Base-by-base conservation (phyloP, 2,888 invertebrate genomes). In the Dyspetes luteomarginatus region DNA sequence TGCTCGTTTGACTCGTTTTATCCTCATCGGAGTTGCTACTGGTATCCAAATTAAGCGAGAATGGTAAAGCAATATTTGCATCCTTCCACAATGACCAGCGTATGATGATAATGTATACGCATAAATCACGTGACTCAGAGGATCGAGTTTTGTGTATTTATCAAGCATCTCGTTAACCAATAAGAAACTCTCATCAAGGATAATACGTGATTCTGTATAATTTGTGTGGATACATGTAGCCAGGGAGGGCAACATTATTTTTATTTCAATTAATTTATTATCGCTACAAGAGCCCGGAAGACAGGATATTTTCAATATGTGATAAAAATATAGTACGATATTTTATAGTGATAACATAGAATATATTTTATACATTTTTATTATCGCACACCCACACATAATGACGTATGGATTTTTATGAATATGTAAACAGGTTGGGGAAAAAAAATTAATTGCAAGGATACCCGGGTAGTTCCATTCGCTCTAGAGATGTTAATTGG, bases 111-210 rank as follows among this genome's bases (percentile, higher is more conserved):
- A 65, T 64, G n/a, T n/a, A n/a, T n/a, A n/a, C 24, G 26, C n/a
- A 30, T 9, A 26, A 64, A 17, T 58, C 3, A 22, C 24, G 45
- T 28, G 24, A 55, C 4, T 71, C 24, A 30, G n/a, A 9, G n/a
- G 26, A 56, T 69, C 73, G 65, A 65, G 74, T 74, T 71, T 60
- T 65, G 41, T 58, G 52, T 65, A 65, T 74, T 36, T 30, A 78
- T 81, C 41, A 65, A 45, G 9, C n/a, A n/a, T 36, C 48, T 48
- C 36, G 48, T 22, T 41, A 19, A 76, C 43, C 55, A 69, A 69
- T 67, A 45, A 55, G 24, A 24, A 68, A 41, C 17, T n/a, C n/a
- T 76, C 60, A 48, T 65, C 69, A 74, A 78, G 81, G 72, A 67
- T 62, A 77, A 74, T 50, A 52, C 58, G 73, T 52, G 67, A 67